These are phyloP conservation scores for Phenganax marumi DNA, from an alignment of 92 coral and sea anemone genomes.

Conservation along the genomic window DNA sequence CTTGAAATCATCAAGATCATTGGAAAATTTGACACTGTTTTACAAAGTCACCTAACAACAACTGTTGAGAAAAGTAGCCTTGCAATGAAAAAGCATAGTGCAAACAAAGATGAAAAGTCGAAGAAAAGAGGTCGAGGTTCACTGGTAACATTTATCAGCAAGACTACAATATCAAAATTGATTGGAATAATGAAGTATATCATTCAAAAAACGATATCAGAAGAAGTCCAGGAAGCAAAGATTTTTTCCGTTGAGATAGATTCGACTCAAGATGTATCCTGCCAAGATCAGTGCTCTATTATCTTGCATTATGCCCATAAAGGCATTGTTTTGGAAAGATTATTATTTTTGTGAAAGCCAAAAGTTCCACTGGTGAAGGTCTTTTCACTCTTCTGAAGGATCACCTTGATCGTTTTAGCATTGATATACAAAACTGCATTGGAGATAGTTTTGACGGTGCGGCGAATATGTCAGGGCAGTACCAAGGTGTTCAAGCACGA, in stretches of 20 bases:
- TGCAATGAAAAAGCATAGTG: slow-evolving; percentile 7
- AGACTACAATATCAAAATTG: not conserved
- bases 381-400: not conserved
- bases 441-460: slow-evolving; percentile 12
- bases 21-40: not conserved
- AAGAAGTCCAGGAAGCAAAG: slow-evolving; percentile 11
- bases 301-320: not conserved
- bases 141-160: not conserved
- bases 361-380: slow-evolving; percentile 7
- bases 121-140: slow-evolving; percentile 9
- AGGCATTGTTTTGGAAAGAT: not conserved
- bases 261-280: slow-evolving; percentile 11
- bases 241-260: slow-evolving; percentile 8
- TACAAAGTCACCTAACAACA: not conserved
- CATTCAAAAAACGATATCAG: not conserved
- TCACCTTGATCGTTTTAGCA: not conserved
- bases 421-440: slow-evolving; percentile 6
- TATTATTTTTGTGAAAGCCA: not conserved
- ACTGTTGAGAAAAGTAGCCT: slow-evolving; percentile 4
- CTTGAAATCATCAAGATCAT: not conserved
- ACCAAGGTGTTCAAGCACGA: slow-evolving; percentile 5
- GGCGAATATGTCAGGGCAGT: slow-evolving; percentile 10
- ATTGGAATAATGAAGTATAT: not conserved
- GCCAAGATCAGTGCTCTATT: slow-evolving; percentile 10
- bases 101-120: not conserved